Evolutionary conservation across 2,888 invertebrate genomes (phyloP).

Genomic region (Pterobdella sp.): DNA sequence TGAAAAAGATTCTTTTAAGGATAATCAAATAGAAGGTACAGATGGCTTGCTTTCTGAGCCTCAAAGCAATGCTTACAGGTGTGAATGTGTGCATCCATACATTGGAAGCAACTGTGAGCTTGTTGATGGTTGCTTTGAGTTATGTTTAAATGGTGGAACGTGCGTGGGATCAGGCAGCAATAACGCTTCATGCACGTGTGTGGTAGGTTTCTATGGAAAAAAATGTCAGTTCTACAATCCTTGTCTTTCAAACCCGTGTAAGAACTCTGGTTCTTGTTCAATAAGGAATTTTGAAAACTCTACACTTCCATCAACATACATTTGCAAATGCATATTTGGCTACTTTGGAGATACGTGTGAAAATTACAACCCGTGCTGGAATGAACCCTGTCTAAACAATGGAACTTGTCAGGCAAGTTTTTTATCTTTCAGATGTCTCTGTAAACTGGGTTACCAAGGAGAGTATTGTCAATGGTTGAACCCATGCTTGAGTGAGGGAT

Average conservation of each 20-base stretch:
- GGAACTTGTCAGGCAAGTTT: constrained; percentile 30
- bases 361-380: constrained; percentile 36
- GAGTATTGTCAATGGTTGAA: constrained; percentile 31
- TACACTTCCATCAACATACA: constrained; percentile 5
- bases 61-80: neutral
- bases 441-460: constrained; percentile 30
- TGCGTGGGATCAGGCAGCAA: constrained; percentile 21
- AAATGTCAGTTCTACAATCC: constrained; percentile 55
- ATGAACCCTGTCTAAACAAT: constrained; percentile 37
- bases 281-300: neutral
- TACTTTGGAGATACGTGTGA: constrained; percentile 37
- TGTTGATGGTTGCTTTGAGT: constrained; percentile 7
- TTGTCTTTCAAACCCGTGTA: constrained; percentile 33
- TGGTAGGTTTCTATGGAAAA: constrained; percentile 33
- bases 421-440: constrained; percentile 15
- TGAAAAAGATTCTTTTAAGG: neutral
- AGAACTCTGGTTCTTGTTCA: constrained; percentile 31
- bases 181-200: constrained; percentile 24
- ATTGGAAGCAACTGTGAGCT: constrained; percentile 24
- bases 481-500: constrained; percentile 25
- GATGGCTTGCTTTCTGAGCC: neutral
- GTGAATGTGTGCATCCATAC: constrained; percentile 28
- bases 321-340: constrained; percentile 34
- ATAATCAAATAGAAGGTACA: neutral
- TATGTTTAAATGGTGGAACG: constrained; percentile 27